Conservation (phyloP, 2,113 vertebrate species). For the Verasper variegatus region DNA sequence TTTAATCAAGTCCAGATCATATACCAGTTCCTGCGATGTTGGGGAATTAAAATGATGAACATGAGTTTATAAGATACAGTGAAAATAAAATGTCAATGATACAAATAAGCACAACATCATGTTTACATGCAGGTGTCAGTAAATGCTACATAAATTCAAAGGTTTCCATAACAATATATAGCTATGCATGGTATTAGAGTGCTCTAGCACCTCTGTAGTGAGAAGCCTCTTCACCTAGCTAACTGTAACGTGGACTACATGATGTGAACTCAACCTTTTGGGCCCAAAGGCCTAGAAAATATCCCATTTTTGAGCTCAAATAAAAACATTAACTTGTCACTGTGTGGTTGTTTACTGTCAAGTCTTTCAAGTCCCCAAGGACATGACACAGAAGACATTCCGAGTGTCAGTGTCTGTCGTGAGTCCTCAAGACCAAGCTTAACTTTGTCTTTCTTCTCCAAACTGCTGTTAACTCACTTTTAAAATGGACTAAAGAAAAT, state of each 20-base stretch:
- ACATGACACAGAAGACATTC: not conserved
- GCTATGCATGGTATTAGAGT: conserved; percentile 70
- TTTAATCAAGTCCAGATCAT: conserved; percentile 41
- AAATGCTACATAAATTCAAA: conserved; percentile 29
- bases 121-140: conserved; percentile 48
- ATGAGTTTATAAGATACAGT: conserved; percentile 5
- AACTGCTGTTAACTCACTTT: too few relatives aligned
- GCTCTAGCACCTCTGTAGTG: conserved; percentile 46
- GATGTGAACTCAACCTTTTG: conserved; percentile 76
- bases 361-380: not conserved
- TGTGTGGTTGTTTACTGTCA: conserved; percentile 18
- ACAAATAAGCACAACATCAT: conserved; percentile 62
- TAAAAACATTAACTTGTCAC: conserved; percentile 61
- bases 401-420: not conserved
- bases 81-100: conserved; percentile 35
- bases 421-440: too few relatives aligned
- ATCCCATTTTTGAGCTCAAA: conserved; percentile 65
- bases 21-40: conserved; percentile 28
- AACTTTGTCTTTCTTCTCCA: too few relatives aligned
- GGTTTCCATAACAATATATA: conserved; percentile 57
- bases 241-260: conserved; percentile 53
- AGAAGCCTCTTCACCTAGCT: conserved; percentile 57
- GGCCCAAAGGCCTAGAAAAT: conserved; percentile 65
- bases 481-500: too few relatives aligned
- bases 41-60: conserved; percentile 4